Base-by-base conservation (phyloP, 2,888 invertebrate genomes). In the Apantesis nais region DNA sequence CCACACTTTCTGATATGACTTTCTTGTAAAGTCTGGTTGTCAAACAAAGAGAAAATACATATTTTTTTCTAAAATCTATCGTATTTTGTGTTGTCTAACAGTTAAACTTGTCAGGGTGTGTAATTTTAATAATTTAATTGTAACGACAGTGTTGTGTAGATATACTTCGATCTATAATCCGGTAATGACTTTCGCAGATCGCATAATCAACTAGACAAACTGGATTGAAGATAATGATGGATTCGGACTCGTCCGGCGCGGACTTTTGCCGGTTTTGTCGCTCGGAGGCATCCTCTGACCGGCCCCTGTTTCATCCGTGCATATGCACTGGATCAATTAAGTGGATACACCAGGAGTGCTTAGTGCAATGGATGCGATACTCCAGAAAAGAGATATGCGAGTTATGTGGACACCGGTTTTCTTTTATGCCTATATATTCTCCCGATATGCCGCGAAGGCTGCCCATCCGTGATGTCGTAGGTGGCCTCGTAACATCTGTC, bases 281-380 rank as follows among this genome's bases (percentile, higher is more conserved):
- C 78, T 99, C 99, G 79, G 99, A 99, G 92, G 99, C 98, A 62
- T 95, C 97, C 62, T 96, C 97, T 22, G 99, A 99, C 86, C 97
- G 99, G 79, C 99, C 99, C 1, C 95, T 99, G 16, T 99, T 98
- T 91, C 99, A 99, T 93, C 99, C 99, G 0, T 99, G 99, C 92
- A 99, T 99, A 70, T 99, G 99, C 90, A 99, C 99, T 39, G 99
- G 99, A 68, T 99, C 99, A 83, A 99, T 99, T 84, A 99, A 99
- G 95, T 99, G 98, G 96, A 99, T 99, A 74, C 99, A 99, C 93
- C 99, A 99, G 92, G 99, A 99, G 89, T 99, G 99, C 93, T 96
- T 99, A 76, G 97, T 99, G 85, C 99, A 99, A 95, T 99, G 99
- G 99, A 98, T 99, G 97, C 97, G 99, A 78, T 99, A 99, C 92